A percentile compares a stretch with the other conserved stretches of the same genome.
These are phyloP conservation scores for Berghia stephanieae DNA, from an alignment of 1,140 invertebrate genomes.

Conservation along the genomic window DNA sequence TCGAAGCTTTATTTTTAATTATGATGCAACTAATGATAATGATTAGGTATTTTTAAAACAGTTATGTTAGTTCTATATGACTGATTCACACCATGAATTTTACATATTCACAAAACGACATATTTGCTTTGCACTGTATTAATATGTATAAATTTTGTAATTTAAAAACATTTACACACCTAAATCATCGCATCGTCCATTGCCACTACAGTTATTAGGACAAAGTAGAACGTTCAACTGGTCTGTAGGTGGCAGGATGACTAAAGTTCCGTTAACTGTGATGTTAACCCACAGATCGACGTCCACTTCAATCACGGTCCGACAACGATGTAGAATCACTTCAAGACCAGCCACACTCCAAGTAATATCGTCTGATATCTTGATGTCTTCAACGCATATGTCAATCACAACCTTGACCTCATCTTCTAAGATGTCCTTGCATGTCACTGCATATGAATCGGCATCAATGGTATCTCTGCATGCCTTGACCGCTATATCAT, in stretches of 20 bases:
- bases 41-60: too few relatives aligned
- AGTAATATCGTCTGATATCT: constrained; percentile 35
- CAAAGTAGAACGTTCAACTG: constrained; percentile 40
- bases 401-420: constrained; percentile 36
- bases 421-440: constrained; percentile 31
- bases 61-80: too few relatives aligned
- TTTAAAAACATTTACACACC: neutral
- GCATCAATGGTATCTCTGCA: constrained; percentile 34
- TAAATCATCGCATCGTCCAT: constrained; percentile 38
- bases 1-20: too few relatives aligned
- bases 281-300: constrained; percentile 37
- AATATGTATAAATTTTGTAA: constrained; percentile 2
- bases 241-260: constrained; percentile 26
- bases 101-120: too few relatives aligned
- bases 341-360: constrained; percentile 40
- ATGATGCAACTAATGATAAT: too few relatives aligned
- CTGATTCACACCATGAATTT: too few relatives aligned
- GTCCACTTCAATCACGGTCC: constrained; percentile 34
- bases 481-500: constrained; percentile 26
- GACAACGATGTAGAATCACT: constrained; percentile 37
- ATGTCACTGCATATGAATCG: constrained; percentile 18
- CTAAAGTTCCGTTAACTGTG: constrained; percentile 25
- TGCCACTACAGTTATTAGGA: constrained; percentile 40
- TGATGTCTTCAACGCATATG: constrained; percentile 43
- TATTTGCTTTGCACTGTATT: too few relatives aligned